Percentiles rank a stretch among this genome's conserved stretches.
Evolutionary conservation across 2,113 vertebrate species (phyloP).

Genomic region (Morone saxatilis): DNA sequence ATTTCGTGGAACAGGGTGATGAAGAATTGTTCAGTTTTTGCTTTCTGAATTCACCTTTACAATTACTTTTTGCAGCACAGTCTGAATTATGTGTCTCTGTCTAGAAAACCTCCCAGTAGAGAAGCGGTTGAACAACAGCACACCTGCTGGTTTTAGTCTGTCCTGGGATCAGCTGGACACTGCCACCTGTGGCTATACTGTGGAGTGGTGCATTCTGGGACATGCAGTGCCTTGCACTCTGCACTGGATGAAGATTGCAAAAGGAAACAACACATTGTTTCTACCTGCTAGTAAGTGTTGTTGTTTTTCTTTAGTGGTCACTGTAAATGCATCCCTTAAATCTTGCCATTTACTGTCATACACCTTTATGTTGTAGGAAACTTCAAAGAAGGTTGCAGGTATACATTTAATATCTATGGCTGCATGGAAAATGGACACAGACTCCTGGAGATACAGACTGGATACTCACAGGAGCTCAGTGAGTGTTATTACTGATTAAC

Average conservation of each 20-base stretch:
- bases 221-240: conserved; percentile 26
- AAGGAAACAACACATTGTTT: conserved; percentile 58
- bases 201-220: conserved; percentile 76
- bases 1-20: too few species aligned
- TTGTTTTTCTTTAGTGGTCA: not conserved
- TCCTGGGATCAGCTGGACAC: conserved; percentile 52
- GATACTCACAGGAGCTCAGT: conserved; percentile 76
- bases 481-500: conserved; percentile 32
- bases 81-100: not conserved
- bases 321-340: not conserved
- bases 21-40: not conserved
- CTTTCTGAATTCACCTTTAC: not conserved
- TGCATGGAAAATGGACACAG: conserved; percentile 61
- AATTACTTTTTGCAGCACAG: not conserved
- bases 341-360: not conserved
- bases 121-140: conserved; percentile 40
- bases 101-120: conserved; percentile 11
- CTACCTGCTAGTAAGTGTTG: conserved; percentile 59
- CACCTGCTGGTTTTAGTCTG: conserved; percentile 56
- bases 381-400: conserved; percentile 66
- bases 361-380: conserved; percentile 44
- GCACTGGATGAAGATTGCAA: conserved; percentile 64
- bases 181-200: conserved; percentile 72
- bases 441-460: conserved; percentile 69
- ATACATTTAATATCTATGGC: conserved; percentile 76